Evolutionary conservation across 2,888 invertebrate species (phyloP).

Genomic region (Fragum fragum): DNA sequence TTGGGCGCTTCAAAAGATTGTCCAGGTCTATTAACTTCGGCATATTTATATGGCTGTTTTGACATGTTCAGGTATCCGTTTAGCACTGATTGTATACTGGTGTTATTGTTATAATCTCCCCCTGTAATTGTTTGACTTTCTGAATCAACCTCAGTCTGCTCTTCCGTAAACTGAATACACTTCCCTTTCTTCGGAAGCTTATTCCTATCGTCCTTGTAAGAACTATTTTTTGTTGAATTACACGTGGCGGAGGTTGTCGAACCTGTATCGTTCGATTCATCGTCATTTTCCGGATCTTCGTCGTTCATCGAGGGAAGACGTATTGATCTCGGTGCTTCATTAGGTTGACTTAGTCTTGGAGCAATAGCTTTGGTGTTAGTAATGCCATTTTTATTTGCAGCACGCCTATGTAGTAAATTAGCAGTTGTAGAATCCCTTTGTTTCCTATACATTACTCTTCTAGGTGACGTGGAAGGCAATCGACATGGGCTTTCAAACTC

Average conservation of each 20-base stretch:
- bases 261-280: slow-evolving; percentile 50
- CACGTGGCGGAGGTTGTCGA: slow-evolving; percentile 67
- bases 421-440: slow-evolving; percentile 53
- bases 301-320: slow-evolving; percentile 54
- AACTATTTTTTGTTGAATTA: slow-evolving; percentile 54
- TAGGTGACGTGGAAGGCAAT: slow-evolving; percentile 20
- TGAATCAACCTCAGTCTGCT: slow-evolving; percentile 31
- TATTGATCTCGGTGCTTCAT: slow-evolving; percentile 34
- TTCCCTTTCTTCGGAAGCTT: slow-evolving; percentile 60
- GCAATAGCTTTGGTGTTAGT: not conserved
- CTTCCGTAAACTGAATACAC: slow-evolving; percentile 44
- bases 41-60: slow-evolving; percentile 22
- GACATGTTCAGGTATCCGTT: slow-evolving; percentile 1
- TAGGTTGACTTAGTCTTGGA: slow-evolving; percentile 21
- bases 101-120: slow-evolving; percentile 12
- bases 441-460: slow-evolving; percentile 32
- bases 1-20: slow-evolving; percentile 28
- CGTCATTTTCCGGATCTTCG: slow-evolving; percentile 19
- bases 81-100: not conserved
- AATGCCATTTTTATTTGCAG: slow-evolving; percentile 31
- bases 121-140: slow-evolving; percentile 12
- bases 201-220: slow-evolving; percentile 29
- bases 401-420: slow-evolving; percentile 57
- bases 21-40: slow-evolving; percentile 5
- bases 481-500: not conserved